These are phyloP conservation scores for Xestia ashworthii DNA, from an alignment of 2,888 invertebrate genomes.

Conservation along the genomic window DNA sequence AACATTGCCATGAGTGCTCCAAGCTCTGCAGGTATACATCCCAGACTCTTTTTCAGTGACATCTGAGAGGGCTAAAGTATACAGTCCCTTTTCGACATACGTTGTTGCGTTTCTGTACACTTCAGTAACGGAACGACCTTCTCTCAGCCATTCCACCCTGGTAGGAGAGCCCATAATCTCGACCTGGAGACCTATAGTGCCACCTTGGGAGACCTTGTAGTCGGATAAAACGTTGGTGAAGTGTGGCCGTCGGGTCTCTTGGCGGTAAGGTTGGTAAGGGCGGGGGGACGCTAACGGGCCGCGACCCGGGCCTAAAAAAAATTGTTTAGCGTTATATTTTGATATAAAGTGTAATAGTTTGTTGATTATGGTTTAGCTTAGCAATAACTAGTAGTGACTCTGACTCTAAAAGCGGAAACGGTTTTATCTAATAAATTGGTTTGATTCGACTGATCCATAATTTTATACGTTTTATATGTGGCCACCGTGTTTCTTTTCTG, in stretches of 20 bases:
- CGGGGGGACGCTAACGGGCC: conserved; percentile 31
- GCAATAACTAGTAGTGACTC: no score
- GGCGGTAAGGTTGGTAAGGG: conserved; percentile 64
- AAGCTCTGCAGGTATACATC: conserved; percentile 94
- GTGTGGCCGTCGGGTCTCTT: conserved; percentile 92
- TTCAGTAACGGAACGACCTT: conserved; percentile 90
- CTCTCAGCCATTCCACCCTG: conserved; percentile 94
- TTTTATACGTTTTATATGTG: no score
- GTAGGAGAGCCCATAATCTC: conserved; percentile 94
- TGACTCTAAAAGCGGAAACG: no score
- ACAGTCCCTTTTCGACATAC: conserved; percentile 92
- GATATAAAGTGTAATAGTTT: not conserved
- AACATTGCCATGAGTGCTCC: conserved; percentile 93
- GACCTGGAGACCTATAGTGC: conserved; percentile 95
- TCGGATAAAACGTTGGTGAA: conserved; percentile 93
- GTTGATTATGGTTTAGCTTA: no score
- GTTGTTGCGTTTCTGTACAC: conserved; percentile 92
- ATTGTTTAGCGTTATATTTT: not conserved
- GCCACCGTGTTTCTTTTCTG: not conserved
- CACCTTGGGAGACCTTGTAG: conserved; percentile 93
- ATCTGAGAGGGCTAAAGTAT: conserved; percentile 94
- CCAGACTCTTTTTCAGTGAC: conserved; percentile 94
- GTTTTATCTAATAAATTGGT: no score
- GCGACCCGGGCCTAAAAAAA: conserved; percentile 77
- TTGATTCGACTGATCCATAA: not conserved